Conservation (phyloP, 37 sponge, comb jelly and placozoan genomes). For the Spongilla lacustris region DNA sequence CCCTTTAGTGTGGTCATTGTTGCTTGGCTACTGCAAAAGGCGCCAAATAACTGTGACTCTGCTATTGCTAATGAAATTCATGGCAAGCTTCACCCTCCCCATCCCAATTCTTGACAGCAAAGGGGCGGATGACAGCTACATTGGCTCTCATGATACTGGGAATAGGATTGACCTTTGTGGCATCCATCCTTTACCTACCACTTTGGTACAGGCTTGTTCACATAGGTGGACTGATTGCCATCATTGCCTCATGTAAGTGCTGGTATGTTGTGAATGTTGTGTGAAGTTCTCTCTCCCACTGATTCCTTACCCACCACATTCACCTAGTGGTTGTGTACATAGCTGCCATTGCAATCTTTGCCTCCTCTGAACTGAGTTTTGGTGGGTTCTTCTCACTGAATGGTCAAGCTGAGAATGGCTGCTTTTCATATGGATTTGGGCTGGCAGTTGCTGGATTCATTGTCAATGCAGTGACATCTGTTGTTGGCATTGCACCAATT, state of each 20-base stretch:
- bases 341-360: slow-evolving; percentile 50
- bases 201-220: slow-evolving; percentile 35
- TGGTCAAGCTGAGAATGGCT: slow-evolving; percentile 54
- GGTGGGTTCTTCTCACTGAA: slow-evolving; percentile 83
- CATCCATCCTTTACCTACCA: slow-evolving; percentile 52
- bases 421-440: slow-evolving; percentile 82
- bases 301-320: slow-evolving; percentile 3
- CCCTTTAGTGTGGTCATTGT: not conserved
- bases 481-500: slow-evolving; percentile 49
- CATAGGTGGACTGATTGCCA: slow-evolving; percentile 42
- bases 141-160: slow-evolving; percentile 65
- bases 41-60: slow-evolving; percentile 8
- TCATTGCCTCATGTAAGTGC: slow-evolving; percentile 28
- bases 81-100: not conserved
- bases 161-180: slow-evolving; percentile 51
- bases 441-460: slow-evolving; percentile 66
- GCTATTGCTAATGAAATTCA: not conserved
- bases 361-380: slow-evolving; percentile 41
- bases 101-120: slow-evolving; percentile 34
- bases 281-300: not conserved
- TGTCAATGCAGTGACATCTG: slow-evolving; percentile 58
- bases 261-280: slow-evolving; percentile 13
- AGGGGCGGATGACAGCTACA: slow-evolving; percentile 35
- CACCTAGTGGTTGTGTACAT: slow-evolving; percentile 41
- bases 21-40: not conserved